A percentile compares a stretch with the other conserved stretches of the same genome.
phyloP scores from a whole-genome alignment of 2,888 invertebrate genomes.

The Lithophane semibrunnea region DNA sequence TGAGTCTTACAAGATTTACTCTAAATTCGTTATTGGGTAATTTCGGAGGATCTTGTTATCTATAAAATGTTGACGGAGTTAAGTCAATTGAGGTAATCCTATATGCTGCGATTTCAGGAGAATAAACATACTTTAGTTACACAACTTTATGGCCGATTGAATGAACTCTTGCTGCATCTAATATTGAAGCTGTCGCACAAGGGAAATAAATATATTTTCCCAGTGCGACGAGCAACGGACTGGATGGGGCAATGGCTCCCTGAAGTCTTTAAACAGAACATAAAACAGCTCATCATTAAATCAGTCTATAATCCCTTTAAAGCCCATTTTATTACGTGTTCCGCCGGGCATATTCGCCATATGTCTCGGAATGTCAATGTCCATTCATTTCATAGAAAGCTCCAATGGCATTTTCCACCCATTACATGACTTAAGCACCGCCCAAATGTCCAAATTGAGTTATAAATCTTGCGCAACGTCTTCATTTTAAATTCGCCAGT shows the following conservation, averaged over 20 bases:
- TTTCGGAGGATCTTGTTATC: conserved; percentile 17
- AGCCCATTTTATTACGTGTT: conserved; percentile 44
- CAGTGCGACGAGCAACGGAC: background rate
- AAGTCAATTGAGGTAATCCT: background rate
- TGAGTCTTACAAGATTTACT: conserved; percentile 68
- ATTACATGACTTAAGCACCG: conserved; percentile 63
- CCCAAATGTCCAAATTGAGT: conserved; percentile 74
- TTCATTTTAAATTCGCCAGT: conserved; percentile 77
- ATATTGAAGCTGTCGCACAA: background rate
- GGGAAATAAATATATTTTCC: background rate
- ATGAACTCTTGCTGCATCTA: background rate
- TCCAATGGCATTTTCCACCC: conserved; percentile 61
- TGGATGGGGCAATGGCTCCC: conserved; percentile 1
- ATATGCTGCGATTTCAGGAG: background rate
- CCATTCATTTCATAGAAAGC: conserved; percentile 54
- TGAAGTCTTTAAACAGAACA: conserved; percentile 39
- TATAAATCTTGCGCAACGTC: conserved; percentile 76
- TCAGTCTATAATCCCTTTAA: conserved; percentile 48
- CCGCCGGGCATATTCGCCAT: conserved; percentile 37
- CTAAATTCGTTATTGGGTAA: conserved; percentile 36
- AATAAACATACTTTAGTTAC: background rate
- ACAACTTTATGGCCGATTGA: background rate
- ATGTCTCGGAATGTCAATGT: conserved; percentile 55
- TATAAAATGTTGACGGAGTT: conserved; percentile 14
- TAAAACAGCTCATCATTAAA: conserved; percentile 59